Conservation (phyloP, 2,888 invertebrate genomes). For the Trilocha varians region DNA sequence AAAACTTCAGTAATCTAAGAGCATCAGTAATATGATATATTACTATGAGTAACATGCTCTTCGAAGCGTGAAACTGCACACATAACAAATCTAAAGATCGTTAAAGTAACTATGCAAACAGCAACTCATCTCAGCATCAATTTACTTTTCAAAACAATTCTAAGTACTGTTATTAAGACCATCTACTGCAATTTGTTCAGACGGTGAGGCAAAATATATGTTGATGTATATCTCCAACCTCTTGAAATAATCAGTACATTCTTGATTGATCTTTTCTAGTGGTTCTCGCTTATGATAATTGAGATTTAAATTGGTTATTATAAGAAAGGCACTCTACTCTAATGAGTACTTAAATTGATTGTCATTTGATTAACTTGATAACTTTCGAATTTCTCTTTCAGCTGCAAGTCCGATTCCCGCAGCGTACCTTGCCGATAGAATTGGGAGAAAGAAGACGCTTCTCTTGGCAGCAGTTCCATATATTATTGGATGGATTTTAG, state of each 20-base stretch:
- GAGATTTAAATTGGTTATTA: too few species aligned
- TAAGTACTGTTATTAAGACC: neutral
- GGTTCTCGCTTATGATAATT: too few species aligned
- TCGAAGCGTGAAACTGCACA: neutral
- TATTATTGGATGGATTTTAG: conserved; percentile 76
- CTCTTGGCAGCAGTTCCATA: conserved; percentile 74
- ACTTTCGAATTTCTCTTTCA: conserved; percentile 29
- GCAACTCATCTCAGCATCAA: neutral
- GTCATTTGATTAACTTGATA: too few species aligned
- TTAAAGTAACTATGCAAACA: neutral
- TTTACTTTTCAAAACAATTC: neutral
- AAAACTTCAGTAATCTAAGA: neutral
- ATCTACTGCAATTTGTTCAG: neutral
- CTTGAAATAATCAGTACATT: too few species aligned
- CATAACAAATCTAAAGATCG: neutral
- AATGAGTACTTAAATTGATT: too few species aligned
- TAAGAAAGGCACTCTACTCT: too few species aligned
- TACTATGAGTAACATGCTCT: neutral
- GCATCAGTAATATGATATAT: too few species aligned
- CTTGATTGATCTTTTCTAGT: too few species aligned
- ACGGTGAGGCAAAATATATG: neutral
- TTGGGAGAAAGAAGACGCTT: conserved; percentile 77
- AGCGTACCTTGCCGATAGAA: conserved; percentile 75
- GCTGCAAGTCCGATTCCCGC: conserved; percentile 76
- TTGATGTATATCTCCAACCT: too few species aligned